Evolutionary conservation across 2,888 invertebrate species (phyloP).

Genomic region (Pseudococcus jackbeardsleyi): DNA sequence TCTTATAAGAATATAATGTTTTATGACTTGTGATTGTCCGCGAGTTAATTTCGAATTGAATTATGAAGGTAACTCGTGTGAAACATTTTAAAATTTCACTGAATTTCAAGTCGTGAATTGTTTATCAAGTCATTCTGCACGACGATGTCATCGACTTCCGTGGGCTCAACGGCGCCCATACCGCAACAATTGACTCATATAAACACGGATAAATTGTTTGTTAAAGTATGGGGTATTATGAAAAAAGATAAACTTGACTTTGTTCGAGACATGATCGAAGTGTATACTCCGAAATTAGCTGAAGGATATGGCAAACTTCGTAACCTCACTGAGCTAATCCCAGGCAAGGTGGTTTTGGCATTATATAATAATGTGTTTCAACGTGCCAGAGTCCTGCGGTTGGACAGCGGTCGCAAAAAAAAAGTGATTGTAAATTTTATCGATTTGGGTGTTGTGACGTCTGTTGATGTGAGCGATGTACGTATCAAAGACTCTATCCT

Average conservation of each 20-base stretch:
- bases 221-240: constrained; percentile 43
- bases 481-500: not conserved
- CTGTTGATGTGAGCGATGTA: not conserved
- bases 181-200: constrained; percentile 36
- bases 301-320: not conserved
- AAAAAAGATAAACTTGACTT: not conserved
- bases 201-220: not conserved
- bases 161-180: not conserved
- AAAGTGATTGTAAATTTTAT: not conserved
- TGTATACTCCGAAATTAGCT: not conserved
- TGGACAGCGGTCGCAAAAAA: not conserved
- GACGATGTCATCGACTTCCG: constrained; percentile 27
- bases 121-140: not conserved
- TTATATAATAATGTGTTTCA: not conserved
- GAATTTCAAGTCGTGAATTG: not conserved
- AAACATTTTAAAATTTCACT: constrained; percentile 18
- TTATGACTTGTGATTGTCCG: not conserved
- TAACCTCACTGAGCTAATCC: not conserved
- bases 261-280: constrained; percentile 20
- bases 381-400: constrained; percentile 2
- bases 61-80: constrained; percentile 30
- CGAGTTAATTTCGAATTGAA: not conserved
- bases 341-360: constrained; percentile 34
- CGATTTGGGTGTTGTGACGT: constrained; percentile 9
- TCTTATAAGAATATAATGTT: not conserved